Base-by-base conservation (phyloP, 2,888 invertebrate species). In the Eumacrocentrus americanus region DNA sequence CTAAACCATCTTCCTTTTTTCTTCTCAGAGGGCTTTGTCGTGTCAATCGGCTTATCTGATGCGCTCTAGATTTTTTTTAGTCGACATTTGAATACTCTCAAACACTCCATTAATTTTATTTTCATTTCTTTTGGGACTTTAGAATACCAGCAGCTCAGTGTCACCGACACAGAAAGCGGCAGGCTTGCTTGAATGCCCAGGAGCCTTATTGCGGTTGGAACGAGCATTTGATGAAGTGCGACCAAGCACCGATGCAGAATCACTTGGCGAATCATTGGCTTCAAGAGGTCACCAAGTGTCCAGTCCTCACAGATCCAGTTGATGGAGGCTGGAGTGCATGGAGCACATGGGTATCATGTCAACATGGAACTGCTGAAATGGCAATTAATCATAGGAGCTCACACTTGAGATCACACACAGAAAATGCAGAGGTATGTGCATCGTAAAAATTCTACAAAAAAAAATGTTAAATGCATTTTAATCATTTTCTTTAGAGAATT, bases 141-240 rank as follows among this genome's bases (percentile, higher is more conserved):
- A 89, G 91, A 34, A 85, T 96, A 54, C 88, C 91, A 0, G 88
- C 91, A 1, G 87, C 91, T 63, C 90, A 93, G 42, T 96, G 96
- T 73, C 82, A 83, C 29, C 86, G 94, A 1, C 91, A 92, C 79
- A 83, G 83, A 6, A 87, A 88, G 5, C 85, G 87, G 52, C 82
- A 86, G 6, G 88, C 90, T 5, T 96, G 96, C 78, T 77, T 92
- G 40, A 89, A 89, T 69, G 90, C 95, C 0, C 91, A 90, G 82
- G 96, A 97, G 82, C 96, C 96, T 0, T 95, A 96, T 78, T 97
- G 97, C 79, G 96, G 95, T 0, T 97, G 96, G 96, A 90, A 95
- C 81, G 89, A 90, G 67, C 84, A 88, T 3, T 82, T 87, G 11
- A 89, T 91, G 67, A 82, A 83, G 16, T 96, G 96, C 74, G 88